These are phyloP conservation scores for Polymixis flavicincta DNA, from an alignment of 2,888 invertebrate species.

Conservation along the genomic window DNA sequence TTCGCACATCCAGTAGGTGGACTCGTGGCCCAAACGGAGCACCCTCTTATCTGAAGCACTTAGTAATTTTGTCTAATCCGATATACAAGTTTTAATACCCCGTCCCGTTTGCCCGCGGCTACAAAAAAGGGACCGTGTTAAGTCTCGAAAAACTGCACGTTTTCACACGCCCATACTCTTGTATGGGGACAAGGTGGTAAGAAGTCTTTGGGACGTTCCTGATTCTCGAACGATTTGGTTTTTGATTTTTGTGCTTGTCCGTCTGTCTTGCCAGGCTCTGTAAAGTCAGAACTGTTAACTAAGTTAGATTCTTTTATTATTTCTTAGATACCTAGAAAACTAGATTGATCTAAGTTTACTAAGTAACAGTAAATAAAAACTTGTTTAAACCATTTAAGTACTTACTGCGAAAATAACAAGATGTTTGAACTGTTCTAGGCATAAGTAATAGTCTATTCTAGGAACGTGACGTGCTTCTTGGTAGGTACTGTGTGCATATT, in stretches of 20 bases:
- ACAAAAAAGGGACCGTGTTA: conserved; percentile 87
- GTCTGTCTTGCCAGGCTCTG: background rate
- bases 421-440: background rate
- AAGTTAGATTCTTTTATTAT: too few relatives aligned
- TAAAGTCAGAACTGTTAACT: background rate
- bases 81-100: conserved; percentile 89
- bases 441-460: background rate
- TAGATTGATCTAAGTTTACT: background rate
- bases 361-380: background rate
- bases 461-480: background rate
- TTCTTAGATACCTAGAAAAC: too few relatives aligned
- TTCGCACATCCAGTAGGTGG: conserved; percentile 55
- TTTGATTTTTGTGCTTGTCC: background rate
- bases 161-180: conserved; percentile 85
- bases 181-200: conserved; percentile 27
- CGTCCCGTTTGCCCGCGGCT: conserved; percentile 83
- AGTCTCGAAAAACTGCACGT: conserved; percentile 86
- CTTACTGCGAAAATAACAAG: background rate
- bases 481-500: too few relatives aligned
- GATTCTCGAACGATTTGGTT: background rate
- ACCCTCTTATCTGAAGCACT: conserved; percentile 86
- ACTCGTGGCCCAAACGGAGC: conserved; percentile 47
- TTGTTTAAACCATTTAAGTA: background rate
- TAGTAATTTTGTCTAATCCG: conserved; percentile 89
- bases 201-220: conserved; percentile 21